A percentile compares a stretch with the other conserved stretches of the same genome.
phyloP scores from a whole-genome alignment of 37 sponge, comb jelly and placozoan species.

The Agelas oroides region DNA sequence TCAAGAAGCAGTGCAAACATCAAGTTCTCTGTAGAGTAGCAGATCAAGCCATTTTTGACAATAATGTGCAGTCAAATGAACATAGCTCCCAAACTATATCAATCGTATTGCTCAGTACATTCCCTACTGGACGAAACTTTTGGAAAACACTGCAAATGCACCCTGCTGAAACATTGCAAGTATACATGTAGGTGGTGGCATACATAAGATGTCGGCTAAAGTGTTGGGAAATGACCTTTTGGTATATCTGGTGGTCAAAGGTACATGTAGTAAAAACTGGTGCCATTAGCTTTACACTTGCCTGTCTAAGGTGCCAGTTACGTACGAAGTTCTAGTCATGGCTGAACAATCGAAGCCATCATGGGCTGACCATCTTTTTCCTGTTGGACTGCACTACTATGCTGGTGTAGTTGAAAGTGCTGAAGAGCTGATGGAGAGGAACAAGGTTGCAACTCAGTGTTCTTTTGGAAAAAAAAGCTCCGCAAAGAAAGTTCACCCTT shows the following conservation, averaged over 20 bases:
- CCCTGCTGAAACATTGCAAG: conserved; percentile 30
- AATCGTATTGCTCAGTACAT: too few species aligned
- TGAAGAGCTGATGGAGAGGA: neutral
- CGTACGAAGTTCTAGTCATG: neutral
- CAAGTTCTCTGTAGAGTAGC: too few species aligned
- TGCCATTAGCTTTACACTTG: too few species aligned
- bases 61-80: too few species aligned
- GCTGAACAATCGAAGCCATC: neutral
- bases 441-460: neutral
- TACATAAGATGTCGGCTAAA: conserved; percentile 6
- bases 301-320: too few species aligned
- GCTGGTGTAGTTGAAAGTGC: conserved; percentile 30
- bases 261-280: conserved; percentile 22
- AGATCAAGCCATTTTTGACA: too few species aligned
- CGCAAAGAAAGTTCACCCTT: neutral
- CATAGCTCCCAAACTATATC: too few species aligned
- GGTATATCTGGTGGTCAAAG: conserved; percentile 25
- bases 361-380: neutral
- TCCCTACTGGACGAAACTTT: too few species aligned
- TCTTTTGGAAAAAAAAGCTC: neutral
- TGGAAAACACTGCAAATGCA: too few species aligned
- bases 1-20: too few species aligned
- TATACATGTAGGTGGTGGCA: conserved; percentile 12
- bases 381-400: conserved; percentile 23
- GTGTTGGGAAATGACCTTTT: conserved; percentile 6